phyloP scores from a whole-genome alignment of 2,113 vertebrate genomes.

The Sinocyclocheilus anshuiensis region DNA sequence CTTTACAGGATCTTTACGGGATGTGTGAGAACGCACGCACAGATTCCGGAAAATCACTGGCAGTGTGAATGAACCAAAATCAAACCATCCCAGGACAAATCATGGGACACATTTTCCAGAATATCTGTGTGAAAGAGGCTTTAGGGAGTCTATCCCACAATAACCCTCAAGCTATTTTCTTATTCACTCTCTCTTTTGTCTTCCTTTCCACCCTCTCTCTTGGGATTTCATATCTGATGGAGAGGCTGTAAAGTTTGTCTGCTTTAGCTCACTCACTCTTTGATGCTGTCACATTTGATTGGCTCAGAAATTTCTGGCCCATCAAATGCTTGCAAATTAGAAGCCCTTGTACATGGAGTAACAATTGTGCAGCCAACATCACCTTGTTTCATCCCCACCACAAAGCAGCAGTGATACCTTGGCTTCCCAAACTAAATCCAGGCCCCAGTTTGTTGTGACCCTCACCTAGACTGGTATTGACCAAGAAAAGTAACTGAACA shows the following conservation, averaged over 20 bases:
- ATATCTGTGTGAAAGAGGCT: background rate
- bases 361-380: conserved; percentile 62
- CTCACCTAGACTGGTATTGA: conserved; percentile 43
- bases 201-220: conserved; percentile 41
- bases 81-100: background rate
- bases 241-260: conserved; percentile 75
- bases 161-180: conserved; percentile 26
- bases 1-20: no score
- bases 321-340: conserved; percentile 75
- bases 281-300: conserved; percentile 77
- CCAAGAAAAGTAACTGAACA: background rate
- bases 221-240: conserved; percentile 70
- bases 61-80: no score
- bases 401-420: conserved; percentile 50
- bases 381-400: conserved; percentile 57
- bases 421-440: conserved; percentile 45
- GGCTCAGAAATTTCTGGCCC: conserved; percentile 74
- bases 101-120: no score
- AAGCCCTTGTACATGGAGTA: conserved; percentile 59
- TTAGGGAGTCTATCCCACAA: conserved; percentile 26
- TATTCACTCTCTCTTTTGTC: conserved; percentile 34
- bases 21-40: no score
- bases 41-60: no score
- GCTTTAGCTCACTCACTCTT: conserved; percentile 70
- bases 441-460: conserved; percentile 29